Percentiles rank a stretch among this genome's conserved stretches.
phyloP scores from a whole-genome alignment of 2,797 vertebrate genomes.

The Gobio occitaniae region DNA sequence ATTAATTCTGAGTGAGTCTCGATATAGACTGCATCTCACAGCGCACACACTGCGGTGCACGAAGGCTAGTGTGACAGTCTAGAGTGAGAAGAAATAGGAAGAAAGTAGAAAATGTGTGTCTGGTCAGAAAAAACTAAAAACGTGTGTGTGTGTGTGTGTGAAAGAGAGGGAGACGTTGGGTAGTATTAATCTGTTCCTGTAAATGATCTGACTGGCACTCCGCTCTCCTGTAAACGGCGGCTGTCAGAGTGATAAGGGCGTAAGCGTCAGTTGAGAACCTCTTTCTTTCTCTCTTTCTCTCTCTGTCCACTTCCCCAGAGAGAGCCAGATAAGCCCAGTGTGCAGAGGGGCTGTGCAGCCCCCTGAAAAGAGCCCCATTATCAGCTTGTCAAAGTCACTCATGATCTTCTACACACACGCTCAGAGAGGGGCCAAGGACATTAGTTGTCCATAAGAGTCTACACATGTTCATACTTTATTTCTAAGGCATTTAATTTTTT shows the following conservation, averaged over 20 bases:
- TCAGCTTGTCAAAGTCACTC: conserved; percentile 76
- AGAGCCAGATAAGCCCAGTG: conserved; percentile 63
- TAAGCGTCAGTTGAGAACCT: conserved; percentile 52
- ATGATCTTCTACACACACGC: conserved; percentile 45
- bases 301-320: conserved; percentile 57
- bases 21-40: conserved; percentile 31
- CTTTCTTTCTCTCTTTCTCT: conserved; percentile 38
- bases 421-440: conserved; percentile 49
- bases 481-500: not conserved
- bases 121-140: conserved; percentile 13
- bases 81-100: conserved; percentile 2
- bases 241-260: conserved; percentile 69
- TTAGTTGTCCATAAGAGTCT: conserved; percentile 25
- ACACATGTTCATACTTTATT: not conserved
- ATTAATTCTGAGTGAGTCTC: conserved; percentile 23
- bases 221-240: conserved; percentile 62
- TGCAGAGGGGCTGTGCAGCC: conserved; percentile 31
- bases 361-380: conserved; percentile 75
- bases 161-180: conserved; percentile 45
- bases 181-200: conserved; percentile 69
- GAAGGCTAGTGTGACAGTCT: conserved; percentile 28
- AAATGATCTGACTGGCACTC: conserved; percentile 73
- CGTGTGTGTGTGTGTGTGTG: conserved; percentile 27
- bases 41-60: conserved; percentile 11
- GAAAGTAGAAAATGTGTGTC: conserved; percentile 31